Evolutionary conservation across 1,140 invertebrate species (phyloP), one percentile per base, ranked within the genome.

Genomic region (Sminthurides bifidus): DNA sequence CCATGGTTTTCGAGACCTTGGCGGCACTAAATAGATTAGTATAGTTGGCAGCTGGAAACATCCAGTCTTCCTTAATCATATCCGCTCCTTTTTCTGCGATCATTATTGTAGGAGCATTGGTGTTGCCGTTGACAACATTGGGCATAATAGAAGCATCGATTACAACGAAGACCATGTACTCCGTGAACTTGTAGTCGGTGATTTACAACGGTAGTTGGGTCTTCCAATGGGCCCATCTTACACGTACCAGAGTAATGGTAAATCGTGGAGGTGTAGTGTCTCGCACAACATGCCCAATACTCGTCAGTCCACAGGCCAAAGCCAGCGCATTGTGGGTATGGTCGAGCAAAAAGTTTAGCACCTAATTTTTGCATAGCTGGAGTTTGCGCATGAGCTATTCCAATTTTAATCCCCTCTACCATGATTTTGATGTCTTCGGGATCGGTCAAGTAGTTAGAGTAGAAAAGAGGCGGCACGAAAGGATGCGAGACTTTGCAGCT

Each of bases 71-170:
- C 48, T 68, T 69, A 35, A 75, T 73, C 33, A 75, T 24, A 60
- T 75, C 72, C 6, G 72, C 67, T 10, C 71, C 73, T 58, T 73
- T 74, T 56, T 76, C 74, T 0, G 67, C 74, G 33, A 76, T 73
- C 73, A 76, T 75, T 15, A 75, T 71, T n/a, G 60, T 77, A 2
- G 87, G 83, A 0, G 85, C 87, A 70, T 89, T 88, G 0, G 86
- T 88, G 65, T 90, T 88, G 2, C 87, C 86, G 26, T 63, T 65
- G 5, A 75, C 75, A 52, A 91, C 86, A 0, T 81, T 84, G 0
- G 89, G 89, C 86, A 92, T 91, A 54, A 92, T 84, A 51, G 85
- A 88, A 5, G 85, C 86, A 68, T 92, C 89, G 38, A 88, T 84
- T 14, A 92, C 86, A n/a, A 37, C 89, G 74, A 3, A 92, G 71